Percentiles rank a stretch among this genome's conserved stretches.
phyloP scores from a whole-genome alignment of 2,797 vertebrate species.

The Pterois miles region DNA sequence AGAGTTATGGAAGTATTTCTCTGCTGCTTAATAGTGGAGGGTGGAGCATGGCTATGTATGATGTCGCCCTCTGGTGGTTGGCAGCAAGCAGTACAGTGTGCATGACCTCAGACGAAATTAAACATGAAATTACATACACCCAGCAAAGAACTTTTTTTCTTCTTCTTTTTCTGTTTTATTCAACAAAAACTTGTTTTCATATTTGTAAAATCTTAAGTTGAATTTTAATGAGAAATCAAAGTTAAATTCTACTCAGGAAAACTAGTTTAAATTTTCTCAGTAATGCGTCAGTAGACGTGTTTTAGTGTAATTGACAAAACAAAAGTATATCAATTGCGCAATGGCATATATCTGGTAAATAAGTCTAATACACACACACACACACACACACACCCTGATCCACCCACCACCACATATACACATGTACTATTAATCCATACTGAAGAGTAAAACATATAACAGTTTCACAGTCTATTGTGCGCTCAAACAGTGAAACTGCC shows the following conservation, averaged over 20 bases:
- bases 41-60: not conserved
- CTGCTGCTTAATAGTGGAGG: not conserved
- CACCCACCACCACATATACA: not conserved
- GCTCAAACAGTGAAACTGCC: too few species aligned
- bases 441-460: too few species aligned
- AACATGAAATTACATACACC: not conserved
- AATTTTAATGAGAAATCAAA: not conserved
- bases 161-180: too few species aligned
- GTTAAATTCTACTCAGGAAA: not conserved
- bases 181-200: not conserved
- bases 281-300: not conserved
- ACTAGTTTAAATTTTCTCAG: not conserved
- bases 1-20: not conserved
- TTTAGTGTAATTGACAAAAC: too few species aligned
- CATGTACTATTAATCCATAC: too few species aligned
- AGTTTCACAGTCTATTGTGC: too few species aligned
- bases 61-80: conserved; percentile 62
- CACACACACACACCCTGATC: not conserved
- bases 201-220: not conserved
- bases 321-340: not conserved
- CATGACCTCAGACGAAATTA: not conserved
- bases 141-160: not conserved
- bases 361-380: not conserved
- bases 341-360: not conserved
- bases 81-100: not conserved